Base-by-base conservation (phyloP, 2,888 invertebrate species). In the Ethmia dodecea region DNA sequence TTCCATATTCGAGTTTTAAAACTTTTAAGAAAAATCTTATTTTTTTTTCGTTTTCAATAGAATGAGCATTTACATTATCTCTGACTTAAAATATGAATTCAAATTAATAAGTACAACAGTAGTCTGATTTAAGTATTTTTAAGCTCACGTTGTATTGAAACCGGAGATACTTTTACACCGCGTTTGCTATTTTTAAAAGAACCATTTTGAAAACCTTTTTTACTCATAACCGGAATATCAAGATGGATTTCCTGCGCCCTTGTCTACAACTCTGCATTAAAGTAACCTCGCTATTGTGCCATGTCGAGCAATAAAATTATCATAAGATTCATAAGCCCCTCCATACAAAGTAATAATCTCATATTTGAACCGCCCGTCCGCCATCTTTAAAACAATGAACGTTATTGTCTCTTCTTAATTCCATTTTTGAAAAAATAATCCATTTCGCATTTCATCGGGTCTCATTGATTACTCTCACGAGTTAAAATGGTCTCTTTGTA, bases 361-460 rank as follows among this genome's bases (percentile, higher is more conserved):
- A 71, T 75, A 80, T 79, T 78, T 74, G 73, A 72, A 55, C 64
- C 59, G 59, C 69, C 60, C 60, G 60, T 61, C 75, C 74, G 81
- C 83, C 83, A 84, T 86, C 76, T 83, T 84, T 78, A 76, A 78
- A 79, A 83, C 84, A 86, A 86, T 83, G 78, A 78, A 66, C 80
- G 77, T 83, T 86, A 83, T 84, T 86, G 83, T 86, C 83, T 81
- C 78, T 79, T 76, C 80, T 80, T 83, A 81, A 84, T 84, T 80
- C 83, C 83, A 81, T 86, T 84, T 86, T 84, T 81, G 76, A 83
- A 83, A 86, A 84, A 86, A 83, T 80, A 83, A 83, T 84, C 79
- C 81, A 79, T 80, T 81, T 80, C 78, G 78, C 75, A 76, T 83
- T 81, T 81, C 74, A 80, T 80, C 73, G 69, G 69, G 68, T 74